Evolutionary conservation across 2,888 invertebrate genomes (phyloP), one percentile per base, ranked within the genome.

Genomic region (Drosophila paucipuncta): DNA sequence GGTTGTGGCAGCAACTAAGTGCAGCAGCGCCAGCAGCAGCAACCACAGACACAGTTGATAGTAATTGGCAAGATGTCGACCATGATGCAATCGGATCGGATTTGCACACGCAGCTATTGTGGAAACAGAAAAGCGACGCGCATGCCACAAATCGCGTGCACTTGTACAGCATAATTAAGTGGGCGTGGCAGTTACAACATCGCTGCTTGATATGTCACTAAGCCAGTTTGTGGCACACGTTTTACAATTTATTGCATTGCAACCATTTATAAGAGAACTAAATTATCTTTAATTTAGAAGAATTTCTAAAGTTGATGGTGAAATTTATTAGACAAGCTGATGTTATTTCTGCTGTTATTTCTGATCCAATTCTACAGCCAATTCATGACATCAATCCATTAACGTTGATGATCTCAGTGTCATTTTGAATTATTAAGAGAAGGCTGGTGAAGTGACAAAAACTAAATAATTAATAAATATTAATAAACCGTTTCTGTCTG

Each of bases 61-160:
- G 69, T 68, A 69, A 67, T 73, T 71, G 73, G 60, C 60, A 73
- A 66, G 66, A 63, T 47, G 65, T 31, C 73, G 35, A 39, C 50
- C n/a, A 62, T 80, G 73, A 68, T 71, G 82, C 64, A 82, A 80
- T 82, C 75, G 66, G 58, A 59, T 65, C 67, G 41, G 78, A 69
- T 63, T 68, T 77, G 60, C 53, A 64, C 70, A 62, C 35, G 55
- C 9, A 47, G 16, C 25, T 25, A 47, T 7, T 16, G 47, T 68
- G 28, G 49, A 33, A 57, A 68, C 64, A 54, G 54, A 62, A 54
- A 57, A 18, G 52, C 22, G 57, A 41, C 74, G 43, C 80, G 54
- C 53, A 41, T 68, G 50, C 37, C 39, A 60, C 47, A 68, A 61
- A 78, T 83, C 64, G 68, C 78, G 70, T 71, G 82, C 60, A 61